Evolutionary conservation across 2,797 vertebrate genomes (phyloP).

Genomic region (Antrozous pallidus): DNA sequence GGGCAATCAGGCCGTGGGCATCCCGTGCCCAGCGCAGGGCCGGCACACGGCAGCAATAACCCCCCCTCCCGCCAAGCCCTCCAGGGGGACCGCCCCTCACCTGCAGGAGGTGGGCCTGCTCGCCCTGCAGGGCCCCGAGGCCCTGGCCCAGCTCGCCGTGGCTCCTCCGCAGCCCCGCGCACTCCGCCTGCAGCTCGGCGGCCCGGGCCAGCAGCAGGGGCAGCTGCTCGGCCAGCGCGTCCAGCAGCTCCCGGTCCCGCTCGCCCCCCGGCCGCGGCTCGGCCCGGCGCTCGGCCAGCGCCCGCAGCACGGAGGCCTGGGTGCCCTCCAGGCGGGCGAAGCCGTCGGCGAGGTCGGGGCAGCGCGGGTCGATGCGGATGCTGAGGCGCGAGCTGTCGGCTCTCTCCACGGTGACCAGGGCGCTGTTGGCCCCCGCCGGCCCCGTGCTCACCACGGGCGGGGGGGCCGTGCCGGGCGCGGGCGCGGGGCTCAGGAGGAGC

Average conservation of each 20-base stretch:
- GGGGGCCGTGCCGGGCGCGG: slow-evolving; percentile 87
- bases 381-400: slow-evolving; percentile 95
- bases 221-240: slow-evolving; percentile 92
- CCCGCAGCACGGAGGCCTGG: slow-evolving; percentile 92
- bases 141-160: slow-evolving; percentile 92
- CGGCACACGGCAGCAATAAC: accelerated
- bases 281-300: slow-evolving; percentile 87
- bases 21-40: neutral
- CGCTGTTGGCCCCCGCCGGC: slow-evolving; percentile 92
- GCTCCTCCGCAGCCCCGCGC: slow-evolving; percentile 89
- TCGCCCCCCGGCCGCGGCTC: slow-evolving; percentile 88
- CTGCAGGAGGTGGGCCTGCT: slow-evolving; percentile 96
- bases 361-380: slow-evolving; percentile 98
- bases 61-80: neutral
- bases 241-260: slow-evolving; percentile 91
- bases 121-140: slow-evolving; percentile 91
- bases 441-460: slow-evolving; percentile 94
- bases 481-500: slow-evolving; percentile 97
- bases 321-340: slow-evolving; percentile 92
- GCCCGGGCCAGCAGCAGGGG: slow-evolving; percentile 91
- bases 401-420: slow-evolving; percentile 95
- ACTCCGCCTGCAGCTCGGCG: slow-evolving; percentile 91
- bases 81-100: slow-evolving; percentile 79
- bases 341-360: slow-evolving; percentile 90
- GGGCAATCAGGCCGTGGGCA: neutral